Evolutionary conservation across 2,888 invertebrate species (phyloP), one percentile per base, ranked within the genome.

Genomic region (Amblyjoppa fuscipennis): DNA sequence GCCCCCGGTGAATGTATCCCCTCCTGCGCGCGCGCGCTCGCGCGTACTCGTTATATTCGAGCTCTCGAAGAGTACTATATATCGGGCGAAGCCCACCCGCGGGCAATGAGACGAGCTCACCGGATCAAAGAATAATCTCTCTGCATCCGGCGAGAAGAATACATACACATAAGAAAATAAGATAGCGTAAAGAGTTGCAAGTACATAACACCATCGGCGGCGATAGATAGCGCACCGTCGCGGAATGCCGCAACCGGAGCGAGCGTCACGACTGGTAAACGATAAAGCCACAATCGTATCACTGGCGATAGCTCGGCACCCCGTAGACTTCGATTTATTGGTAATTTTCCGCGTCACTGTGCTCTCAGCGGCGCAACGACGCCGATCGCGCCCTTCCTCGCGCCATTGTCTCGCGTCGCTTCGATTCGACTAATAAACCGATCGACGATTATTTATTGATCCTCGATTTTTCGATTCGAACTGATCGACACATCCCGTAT

Each of bases 1-100:
- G 78, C 81, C 88, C 79, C 81, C 68, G 78, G 86, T 85, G 84
- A 84, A 75, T 81, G 85, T 87, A 84, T 84, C 88, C 87, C 66
- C 64, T 31, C 64, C 51, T 38, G 51, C 56, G 1, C 7, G 25
- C 34, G 34, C 16, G 20, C 45, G 49, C 56, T 34, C 69, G 59
- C 64, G 41, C 71, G 45, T 51, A 56, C 45, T 76, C 81, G 56
- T 56, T 76, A 73, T 76, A 76, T 87, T 84, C 77, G 73, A 81
- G 56, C 64, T 78, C 61, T 73, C 76, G 68, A 71, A 49, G 71
- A 51, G 56, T 34, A 28, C 25, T 76, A 64, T 77, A 73, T 59
- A 28, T 28, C 59, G 4, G 16, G 51, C 59, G 56, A 51, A 71
- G 64, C 64, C 83, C 85, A 81, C 85, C 85, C 80, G 85, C 80